A percentile compares a stretch with the other conserved stretches of the same genome.
phyloP scores from a whole-genome alignment of 2,888 invertebrate species.

The Pseudococcus viburni region DNA sequence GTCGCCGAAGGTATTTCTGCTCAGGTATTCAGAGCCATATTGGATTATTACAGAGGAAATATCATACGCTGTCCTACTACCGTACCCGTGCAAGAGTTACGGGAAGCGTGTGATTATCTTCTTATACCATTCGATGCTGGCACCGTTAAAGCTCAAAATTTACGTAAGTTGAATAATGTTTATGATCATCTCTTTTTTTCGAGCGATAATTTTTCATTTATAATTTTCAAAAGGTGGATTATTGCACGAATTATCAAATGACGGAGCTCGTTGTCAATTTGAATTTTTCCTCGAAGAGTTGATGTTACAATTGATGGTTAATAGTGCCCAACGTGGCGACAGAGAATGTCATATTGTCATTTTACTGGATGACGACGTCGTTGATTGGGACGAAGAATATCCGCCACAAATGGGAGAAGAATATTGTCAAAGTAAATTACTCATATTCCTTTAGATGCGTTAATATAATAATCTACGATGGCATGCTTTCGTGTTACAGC shows the following conservation, averaged over 20 bases:
- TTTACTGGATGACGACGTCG: conserved; percentile 92
- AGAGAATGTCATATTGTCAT: conserved; percentile 98
- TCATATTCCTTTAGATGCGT: not conserved
- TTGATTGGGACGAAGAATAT: conserved; percentile 99
- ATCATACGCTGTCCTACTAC: conserved; percentile 95
- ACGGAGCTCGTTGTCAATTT: conserved; percentile 98
- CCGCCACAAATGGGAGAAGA: conserved; percentile 99
- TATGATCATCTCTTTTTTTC: not conserved
- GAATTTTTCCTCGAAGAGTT: conserved; percentile 95
- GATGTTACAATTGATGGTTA: conserved; percentile 96
- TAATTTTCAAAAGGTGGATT: conserved; percentile 79
- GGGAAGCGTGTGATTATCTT: conserved; percentile 99
- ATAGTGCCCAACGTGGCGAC: conserved; percentile 93
- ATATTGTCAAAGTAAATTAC: conserved; percentile 89
- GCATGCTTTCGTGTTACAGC: conserved; percentile 75
- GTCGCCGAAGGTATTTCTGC: conserved; percentile 98
- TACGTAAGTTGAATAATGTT: conserved; percentile 78
- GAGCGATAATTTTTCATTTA: not conserved
- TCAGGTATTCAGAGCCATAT: conserved; percentile 92
- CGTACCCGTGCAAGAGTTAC: conserved; percentile 94
- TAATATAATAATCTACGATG: not conserved
- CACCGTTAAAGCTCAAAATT: conserved; percentile 95
- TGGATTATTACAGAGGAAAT: conserved; percentile 94
- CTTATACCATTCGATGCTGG: conserved; percentile 97
- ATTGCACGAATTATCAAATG: conserved; percentile 97